phyloP scores from a whole-genome alignment of 2,888 invertebrate genomes.

The Belgica antarctica region DNA sequence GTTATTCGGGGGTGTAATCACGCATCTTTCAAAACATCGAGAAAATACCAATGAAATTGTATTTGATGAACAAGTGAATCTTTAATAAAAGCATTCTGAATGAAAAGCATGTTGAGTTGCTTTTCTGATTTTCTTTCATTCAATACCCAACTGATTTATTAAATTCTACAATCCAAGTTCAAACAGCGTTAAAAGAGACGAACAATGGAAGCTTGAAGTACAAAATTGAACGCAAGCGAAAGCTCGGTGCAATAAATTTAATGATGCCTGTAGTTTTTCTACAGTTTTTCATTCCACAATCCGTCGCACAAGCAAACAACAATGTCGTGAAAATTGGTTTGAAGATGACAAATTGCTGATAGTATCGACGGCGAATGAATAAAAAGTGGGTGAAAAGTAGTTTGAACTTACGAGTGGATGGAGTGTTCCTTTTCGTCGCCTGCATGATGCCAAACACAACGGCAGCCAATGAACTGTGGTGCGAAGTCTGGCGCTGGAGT shows the following conservation, averaged over 20 bases:
- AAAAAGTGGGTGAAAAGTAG: neutral
- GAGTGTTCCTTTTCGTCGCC: slow-evolving; percentile 58
- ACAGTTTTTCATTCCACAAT: neutral
- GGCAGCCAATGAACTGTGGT: slow-evolving; percentile 72
- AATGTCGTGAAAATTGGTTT: neutral
- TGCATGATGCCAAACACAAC: slow-evolving; percentile 88
- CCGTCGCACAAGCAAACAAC: neutral
- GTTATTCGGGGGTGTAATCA: no score
- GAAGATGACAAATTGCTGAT: slow-evolving; percentile 1
- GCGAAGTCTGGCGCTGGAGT: slow-evolving; percentile 66
- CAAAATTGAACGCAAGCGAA: neutral
- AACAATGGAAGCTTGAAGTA: neutral
- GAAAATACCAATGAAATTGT: no score
- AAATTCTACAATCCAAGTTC: no score
- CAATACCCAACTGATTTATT: no score
- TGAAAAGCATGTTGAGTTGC: no score
- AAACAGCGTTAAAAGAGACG: no score
- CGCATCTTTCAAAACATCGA: no score
- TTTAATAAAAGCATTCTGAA: no score
- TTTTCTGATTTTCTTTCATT: no score
- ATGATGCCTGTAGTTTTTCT: no score
- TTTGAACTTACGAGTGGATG: slow-evolving; percentile 52
- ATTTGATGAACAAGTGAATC: no score
- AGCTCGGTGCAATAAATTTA: neutral
- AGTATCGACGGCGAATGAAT: neutral